Evolutionary conservation across 2,113 vertebrate species (phyloP), one percentile per base, ranked within the genome.

Genomic region (Rostratula benghalensis): DNA sequence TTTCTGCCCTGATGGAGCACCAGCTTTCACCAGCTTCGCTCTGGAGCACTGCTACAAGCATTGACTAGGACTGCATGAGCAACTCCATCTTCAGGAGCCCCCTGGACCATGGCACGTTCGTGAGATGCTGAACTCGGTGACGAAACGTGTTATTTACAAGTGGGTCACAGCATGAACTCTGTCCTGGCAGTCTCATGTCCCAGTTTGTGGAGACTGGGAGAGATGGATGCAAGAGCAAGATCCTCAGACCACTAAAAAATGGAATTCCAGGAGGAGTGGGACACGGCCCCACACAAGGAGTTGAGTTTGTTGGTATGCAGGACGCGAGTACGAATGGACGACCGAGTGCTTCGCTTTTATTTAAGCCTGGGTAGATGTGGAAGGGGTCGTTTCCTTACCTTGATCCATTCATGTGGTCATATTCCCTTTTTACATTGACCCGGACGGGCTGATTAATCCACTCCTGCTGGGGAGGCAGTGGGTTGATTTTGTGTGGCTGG

Each of bases 361-460:
- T 48, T 11, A 13, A n/a, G 19, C 1, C 33, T 19, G 37, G 8
- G 25, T 1, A 18, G 53, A 59, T 3, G 39, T 6, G 61, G 20
- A 43, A 60, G 83, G 61, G 33, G 5, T 25, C 35, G 2, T 24
- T 24, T 73, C 65, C 97, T 95, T 98, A 99, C 99, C 99, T 99
- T 93, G 99, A 99, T 95, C 99, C 99, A 2, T 99, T 99, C 98
- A 99, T 99, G 98, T 99, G 99, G 97, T 99, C 99, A 41, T 99
- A 99, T 94, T 99, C 99, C 96, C 99, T 98, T 97, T 99, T 99
- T 93, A 99, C 98, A 4, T 98, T 99, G 97, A 99, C 99, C 78
- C 99, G 98, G 89, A 99, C 98, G 0, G 99, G 99, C 97, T 99
- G 99, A 88, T 98, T 99, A 97, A 99, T 99, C 99, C 99, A 99